Percentiles rank a stretch among this genome's conserved stretches.
phyloP scores from a whole-genome alignment of 2,888 invertebrate species.

The Parnassius glacialis region DNA sequence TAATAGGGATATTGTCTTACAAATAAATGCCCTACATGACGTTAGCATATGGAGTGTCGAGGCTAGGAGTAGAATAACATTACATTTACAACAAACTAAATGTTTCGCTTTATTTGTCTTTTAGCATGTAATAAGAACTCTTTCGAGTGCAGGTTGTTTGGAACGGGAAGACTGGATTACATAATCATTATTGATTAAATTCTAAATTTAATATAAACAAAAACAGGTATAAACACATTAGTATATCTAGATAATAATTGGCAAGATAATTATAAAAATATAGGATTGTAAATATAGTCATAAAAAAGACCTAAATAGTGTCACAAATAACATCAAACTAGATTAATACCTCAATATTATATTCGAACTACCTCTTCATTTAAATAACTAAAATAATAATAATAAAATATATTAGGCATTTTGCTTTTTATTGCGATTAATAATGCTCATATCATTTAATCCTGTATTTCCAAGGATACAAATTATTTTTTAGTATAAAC shows the following conservation, averaged over 20 bases:
- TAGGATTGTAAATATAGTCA: background rate
- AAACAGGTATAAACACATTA: slow-evolving; percentile 9
- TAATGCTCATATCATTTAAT: no score
- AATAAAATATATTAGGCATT: no score
- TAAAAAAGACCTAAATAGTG: background rate
- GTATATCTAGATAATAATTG: slow-evolving; percentile 46
- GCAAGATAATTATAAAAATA: slow-evolving; percentile 40
- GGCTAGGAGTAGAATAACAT: no score
- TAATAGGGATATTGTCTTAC: no score
- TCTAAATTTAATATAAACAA: background rate
- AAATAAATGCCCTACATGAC: no score
- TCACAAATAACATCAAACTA: background rate
- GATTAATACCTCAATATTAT: background rate
- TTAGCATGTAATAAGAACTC: background rate
- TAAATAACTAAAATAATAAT: no score
- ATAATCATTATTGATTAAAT: background rate
- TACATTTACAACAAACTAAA: no score
- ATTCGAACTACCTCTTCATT: background rate
- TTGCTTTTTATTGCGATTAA: no score
- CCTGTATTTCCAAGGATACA: no score
- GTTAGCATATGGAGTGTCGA: no score
- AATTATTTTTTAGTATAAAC: no score
- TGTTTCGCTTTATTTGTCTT: background rate
- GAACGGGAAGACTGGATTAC: slow-evolving; percentile 12
- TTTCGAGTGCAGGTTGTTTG: background rate